Evolutionary conservation across 2,888 invertebrate species (phyloP), one percentile per base, ranked within the genome.

Genomic region (Schizaphis graminum): DNA sequence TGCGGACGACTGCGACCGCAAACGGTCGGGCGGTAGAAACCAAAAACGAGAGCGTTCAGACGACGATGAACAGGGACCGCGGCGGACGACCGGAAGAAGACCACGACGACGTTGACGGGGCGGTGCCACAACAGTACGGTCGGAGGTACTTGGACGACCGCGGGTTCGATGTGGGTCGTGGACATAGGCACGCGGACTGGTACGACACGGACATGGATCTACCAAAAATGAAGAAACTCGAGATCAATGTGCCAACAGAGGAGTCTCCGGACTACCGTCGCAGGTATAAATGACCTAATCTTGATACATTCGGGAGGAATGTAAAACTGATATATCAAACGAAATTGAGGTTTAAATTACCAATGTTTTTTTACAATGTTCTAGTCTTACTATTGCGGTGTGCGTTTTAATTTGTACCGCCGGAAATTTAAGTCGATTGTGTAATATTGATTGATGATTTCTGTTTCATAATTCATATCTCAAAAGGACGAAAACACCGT

Each of bases 161-260:
- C 49, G 94, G 94, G 16, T 94, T 94, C 53, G 47, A 89, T 21
- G 77, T 35, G 35, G 21, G 21, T 21, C 77, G 35, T 8, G 53
- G 88, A 10, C 88, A 90, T 4, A 88, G 85, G 21, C 85, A 89
- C 88, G 28, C 91, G 11, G 91, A 94, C 16, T 89, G 90, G 89
- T 89, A 86, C 49, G 94, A 94, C 61, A 94, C 94, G 28, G 94
- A 91, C 35, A 94, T 94, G 94, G 94, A 94, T 49, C 24, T 94
- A 44, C 49, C 94, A 8, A 94, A 87, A 67, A 94, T 94, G 94
- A 94, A 94, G 24, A 94, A 91, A 44, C 94, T 94, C 49, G 94
- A 94, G 41, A 91, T 94, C 41, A 91, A 94, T 57, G 94, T 94
- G 85, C 61, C 61, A 1, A 2, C 44, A 24, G 93, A 93, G 7